phyloP scores from a whole-genome alignment of 2,888 invertebrate species.

The Micoletzkya japonica region DNA sequence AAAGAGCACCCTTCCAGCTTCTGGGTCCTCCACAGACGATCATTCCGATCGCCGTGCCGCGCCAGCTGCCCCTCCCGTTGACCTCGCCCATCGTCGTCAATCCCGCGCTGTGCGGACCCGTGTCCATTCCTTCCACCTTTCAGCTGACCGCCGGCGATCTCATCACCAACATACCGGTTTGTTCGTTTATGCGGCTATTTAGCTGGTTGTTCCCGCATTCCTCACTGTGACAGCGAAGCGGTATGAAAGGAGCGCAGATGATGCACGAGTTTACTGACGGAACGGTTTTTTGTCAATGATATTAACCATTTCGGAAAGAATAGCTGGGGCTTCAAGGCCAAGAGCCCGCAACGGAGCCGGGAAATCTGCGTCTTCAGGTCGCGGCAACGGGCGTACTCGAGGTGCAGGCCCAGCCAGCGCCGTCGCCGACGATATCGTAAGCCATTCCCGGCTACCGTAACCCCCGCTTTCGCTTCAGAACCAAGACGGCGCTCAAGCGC shows the following conservation, averaged over 20 bases:
- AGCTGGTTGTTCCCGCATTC: no score
- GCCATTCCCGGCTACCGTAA: neutral
- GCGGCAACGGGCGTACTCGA: no score
- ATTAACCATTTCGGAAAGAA: no score
- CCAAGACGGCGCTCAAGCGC: neutral
- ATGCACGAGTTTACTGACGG: no score
- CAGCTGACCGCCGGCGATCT: constrained; percentile 11
- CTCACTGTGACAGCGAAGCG: no score
- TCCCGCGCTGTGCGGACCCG: constrained; percentile 10
- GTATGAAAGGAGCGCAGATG: no score
- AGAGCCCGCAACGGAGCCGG: no score
- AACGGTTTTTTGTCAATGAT: no score
- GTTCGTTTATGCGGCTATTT: no score
- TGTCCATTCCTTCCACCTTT: constrained; percentile 7
- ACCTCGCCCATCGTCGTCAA: constrained; percentile 9
- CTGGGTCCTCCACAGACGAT: constrained; percentile 28
- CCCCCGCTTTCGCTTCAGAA: neutral
- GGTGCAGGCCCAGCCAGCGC: neutral
- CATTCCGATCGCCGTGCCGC: constrained; percentile 23
- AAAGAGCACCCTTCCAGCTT: constrained; percentile 17
- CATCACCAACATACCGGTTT: constrained; percentile 13
- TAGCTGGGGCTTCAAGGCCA: no score
- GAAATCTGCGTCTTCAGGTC: no score
- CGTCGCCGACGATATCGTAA: neutral
- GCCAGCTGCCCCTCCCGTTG: neutral